Evolutionary conservation across 2,888 invertebrate species (phyloP), one percentile per base, ranked within the genome.

Genomic region (Drosophila gaucha): DNA sequence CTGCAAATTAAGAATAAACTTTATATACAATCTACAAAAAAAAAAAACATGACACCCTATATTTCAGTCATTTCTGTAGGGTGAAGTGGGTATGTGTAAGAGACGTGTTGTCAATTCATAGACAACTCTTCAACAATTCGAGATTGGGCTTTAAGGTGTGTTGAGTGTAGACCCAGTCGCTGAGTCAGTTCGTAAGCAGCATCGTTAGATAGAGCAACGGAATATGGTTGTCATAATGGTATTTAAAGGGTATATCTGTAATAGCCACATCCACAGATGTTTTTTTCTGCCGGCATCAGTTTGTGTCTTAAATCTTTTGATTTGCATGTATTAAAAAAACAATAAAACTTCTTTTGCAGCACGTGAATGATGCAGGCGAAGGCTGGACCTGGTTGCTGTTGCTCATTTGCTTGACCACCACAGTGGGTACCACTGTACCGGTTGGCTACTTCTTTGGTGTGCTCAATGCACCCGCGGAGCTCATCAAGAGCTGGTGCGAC

Each of bases 371-470:
- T 30, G 44, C 14, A 3, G 54, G 16, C 14, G 64, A 64, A n/a
- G 74, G 80, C 51, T 91, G 91, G 91, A 85, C 86, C 0, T 74
- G 80, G 9, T 59, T 91, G 9, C 91, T 97, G 77, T 87, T 95
- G 36, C 86, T 96, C 64, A 95, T 96, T 26, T 95, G 95, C 10
- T 86, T 94, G 33, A 93, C 94, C 6, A 95, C 96, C 33, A 95
- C 96, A 0, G 83, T 97, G 28, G 97, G 97, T 8, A 94, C 94
- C 2, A 95, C 96, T 1, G 89, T 97, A 57, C 96, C 97, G 0
- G 95, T 96, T 59, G 97, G 97, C 35, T 97, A 95, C 90, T 95
- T 95, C 82, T 95, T 97, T 47, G 97, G 97, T 18, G 96, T 96
- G 10, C 93, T 97, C 66, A 97, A 97, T 90, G 95, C 96, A 12